Conservation (phyloP, 2,113 vertebrate genomes). For the Stegostoma tigrinum region DNA sequence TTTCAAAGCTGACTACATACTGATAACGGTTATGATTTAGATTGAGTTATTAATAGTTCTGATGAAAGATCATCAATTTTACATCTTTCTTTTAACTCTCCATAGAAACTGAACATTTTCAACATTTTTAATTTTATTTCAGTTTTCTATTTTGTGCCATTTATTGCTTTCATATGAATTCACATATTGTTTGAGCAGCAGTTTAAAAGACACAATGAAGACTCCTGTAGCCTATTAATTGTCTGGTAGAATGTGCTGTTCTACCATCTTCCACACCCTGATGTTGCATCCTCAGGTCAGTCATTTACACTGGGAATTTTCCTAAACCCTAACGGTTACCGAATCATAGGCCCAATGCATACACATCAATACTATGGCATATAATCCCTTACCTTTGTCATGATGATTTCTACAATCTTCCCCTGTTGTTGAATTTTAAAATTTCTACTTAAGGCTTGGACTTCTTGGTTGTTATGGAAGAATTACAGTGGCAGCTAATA, state of each 20-base stretch:
- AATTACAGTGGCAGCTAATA: neutral
- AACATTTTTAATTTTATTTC: neutral
- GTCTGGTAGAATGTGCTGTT: neutral
- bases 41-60: neutral
- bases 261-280: neutral
- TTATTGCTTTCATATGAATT: neutral
- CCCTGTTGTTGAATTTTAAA: too few relatives aligned
- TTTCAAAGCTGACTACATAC: neutral
- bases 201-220: neutral
- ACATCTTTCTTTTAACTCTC: neutral
- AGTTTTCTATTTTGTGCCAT: neutral
- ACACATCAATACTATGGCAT: neutral
- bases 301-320: neutral
- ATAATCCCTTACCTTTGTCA: neutral
- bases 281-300: neutral
- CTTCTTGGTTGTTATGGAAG: neutral
- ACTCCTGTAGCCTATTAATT: neutral
- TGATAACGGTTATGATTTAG: neutral
- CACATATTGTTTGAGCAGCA: neutral
- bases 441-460: neutral
- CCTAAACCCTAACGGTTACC: neutral
- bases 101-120: neutral
- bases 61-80: neutral
- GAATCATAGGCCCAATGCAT: neutral
- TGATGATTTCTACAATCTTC: neutral